phyloP scores from a whole-genome alignment of 2,888 invertebrate species.

The Sicus ferrugineus region DNA sequence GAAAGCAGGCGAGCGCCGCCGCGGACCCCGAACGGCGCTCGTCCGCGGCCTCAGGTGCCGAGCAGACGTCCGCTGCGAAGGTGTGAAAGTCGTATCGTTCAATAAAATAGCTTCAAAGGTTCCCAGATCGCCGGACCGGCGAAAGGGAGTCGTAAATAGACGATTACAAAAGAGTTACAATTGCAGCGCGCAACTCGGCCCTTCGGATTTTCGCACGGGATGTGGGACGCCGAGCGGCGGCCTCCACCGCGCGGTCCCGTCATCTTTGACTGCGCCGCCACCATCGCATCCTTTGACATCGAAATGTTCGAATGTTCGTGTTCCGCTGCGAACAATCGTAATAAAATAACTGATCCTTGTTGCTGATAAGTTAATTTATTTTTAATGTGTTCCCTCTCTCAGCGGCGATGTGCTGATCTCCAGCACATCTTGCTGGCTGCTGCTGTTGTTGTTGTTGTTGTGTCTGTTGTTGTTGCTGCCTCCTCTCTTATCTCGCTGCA shows the following conservation, averaged over 20 bases:
- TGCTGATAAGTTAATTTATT: constrained; percentile 66
- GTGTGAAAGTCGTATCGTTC: background rate
- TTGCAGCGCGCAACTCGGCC: background rate
- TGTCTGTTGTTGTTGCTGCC: background rate
- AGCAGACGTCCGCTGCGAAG: background rate
- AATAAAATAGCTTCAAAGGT: background rate
- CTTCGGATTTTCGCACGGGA: too few species aligned
- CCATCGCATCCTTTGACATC: constrained; percentile 59
- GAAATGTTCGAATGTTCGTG: constrained; percentile 66
- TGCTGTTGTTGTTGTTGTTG: background rate
- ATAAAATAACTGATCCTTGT: constrained; percentile 66
- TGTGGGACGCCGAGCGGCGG: too few species aligned
- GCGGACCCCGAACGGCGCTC: background rate
- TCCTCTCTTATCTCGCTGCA: constrained; percentile 45
- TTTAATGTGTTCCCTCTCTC: constrained; percentile 60
- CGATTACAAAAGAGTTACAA: constrained; percentile 1
- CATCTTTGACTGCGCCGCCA: background rate
- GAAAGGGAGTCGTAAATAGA: background rate
- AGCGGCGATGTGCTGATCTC: constrained; percentile 13
- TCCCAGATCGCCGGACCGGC: background rate
- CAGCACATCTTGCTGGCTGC: background rate
- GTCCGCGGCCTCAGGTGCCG: background rate
- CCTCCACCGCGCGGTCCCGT: background rate
- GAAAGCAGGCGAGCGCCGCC: background rate
- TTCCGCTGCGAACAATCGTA: constrained; percentile 64